Base-by-base conservation (phyloP, 2,113 vertebrate genomes). In the Naja naja region DNA sequence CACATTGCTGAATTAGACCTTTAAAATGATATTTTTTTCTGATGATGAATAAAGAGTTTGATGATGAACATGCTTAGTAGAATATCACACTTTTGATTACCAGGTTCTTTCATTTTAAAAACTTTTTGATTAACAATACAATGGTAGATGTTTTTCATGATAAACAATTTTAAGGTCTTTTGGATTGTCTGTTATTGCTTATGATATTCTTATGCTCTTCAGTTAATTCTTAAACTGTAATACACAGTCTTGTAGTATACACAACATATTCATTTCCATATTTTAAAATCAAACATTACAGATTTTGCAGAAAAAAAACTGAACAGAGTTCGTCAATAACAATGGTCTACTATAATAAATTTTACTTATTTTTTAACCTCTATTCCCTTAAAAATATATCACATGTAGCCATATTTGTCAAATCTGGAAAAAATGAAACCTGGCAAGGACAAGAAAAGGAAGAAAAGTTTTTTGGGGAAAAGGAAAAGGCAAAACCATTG, bases 1-100 rank as follows among this genome's bases (percentile, higher is more conserved):
- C 92, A 94, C 1, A 87, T 34, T 47, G 93, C 45, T 89, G 90
- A 30, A 23, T 89, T 94, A 96, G 5, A 34, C 86, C 93, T 85
- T 93, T 93, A 88, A 91, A 94, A 52, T 10, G 49, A 52, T 85
- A 85, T 95, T 5, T 0, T 88, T 93, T 92, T 55, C 88, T 91
- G 45, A 85, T 92, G 69, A 96, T 95, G 95, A 94, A 95, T 89
- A 88, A 93, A 93, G 92, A 89, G 85, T 89, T 89, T 93, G 92
- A 93, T 89, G 88, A 93, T 58, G 69, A 90, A 90, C 89, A 93
- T 86, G 30, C 5, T 49, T 89, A 90, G 0, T n/a, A 49, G 93
- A 95, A 60, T 30, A 22, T 94, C 54, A 95, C 94, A 87, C 0
- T 87, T 93, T 54, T 94, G 92, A 93, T 3, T 94, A 89, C 54